phyloP scores from a whole-genome alignment of 2,797 vertebrate genomes.

The Danio tinwini region DNA sequence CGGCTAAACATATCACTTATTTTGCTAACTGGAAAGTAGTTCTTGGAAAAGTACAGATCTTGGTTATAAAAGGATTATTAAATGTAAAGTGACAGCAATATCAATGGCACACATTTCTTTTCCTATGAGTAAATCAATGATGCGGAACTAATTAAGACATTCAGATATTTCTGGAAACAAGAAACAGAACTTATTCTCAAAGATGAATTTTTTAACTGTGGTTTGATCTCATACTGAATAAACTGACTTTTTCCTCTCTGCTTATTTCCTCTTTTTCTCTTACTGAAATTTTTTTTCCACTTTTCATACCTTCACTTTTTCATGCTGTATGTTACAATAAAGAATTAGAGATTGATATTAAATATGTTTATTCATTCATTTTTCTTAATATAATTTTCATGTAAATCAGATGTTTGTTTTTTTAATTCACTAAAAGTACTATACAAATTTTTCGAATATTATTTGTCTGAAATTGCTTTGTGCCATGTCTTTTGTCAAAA shows the following conservation, averaged over 20 bases:
- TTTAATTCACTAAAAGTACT: no score
- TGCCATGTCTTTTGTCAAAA: background rate
- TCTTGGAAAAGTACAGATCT: background rate
- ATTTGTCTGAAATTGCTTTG: background rate
- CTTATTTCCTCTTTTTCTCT: no score
- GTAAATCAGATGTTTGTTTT: background rate
- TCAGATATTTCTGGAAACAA: slow-evolving; percentile 1
- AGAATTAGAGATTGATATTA: background rate
- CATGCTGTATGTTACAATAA: background rate
- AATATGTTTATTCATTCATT: background rate
- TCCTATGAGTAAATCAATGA: background rate
- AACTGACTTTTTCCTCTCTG: background rate
- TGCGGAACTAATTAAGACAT: background rate
- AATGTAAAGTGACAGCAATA: background rate
- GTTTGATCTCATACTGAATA: background rate
- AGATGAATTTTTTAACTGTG: background rate
- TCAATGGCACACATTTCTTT: slow-evolving; percentile 5
- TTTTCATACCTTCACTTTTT: background rate
- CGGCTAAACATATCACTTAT: background rate
- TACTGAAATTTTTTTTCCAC: no score
- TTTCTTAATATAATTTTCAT: background rate
- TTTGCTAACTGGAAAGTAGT: background rate
- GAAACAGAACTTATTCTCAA: background rate
- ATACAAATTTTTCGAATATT: background rate
- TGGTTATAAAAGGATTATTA: background rate